These are phyloP conservation scores for Casuarius casuarius DNA, from an alignment of 2,113 vertebrate genomes.

Conservation along the genomic window DNA sequence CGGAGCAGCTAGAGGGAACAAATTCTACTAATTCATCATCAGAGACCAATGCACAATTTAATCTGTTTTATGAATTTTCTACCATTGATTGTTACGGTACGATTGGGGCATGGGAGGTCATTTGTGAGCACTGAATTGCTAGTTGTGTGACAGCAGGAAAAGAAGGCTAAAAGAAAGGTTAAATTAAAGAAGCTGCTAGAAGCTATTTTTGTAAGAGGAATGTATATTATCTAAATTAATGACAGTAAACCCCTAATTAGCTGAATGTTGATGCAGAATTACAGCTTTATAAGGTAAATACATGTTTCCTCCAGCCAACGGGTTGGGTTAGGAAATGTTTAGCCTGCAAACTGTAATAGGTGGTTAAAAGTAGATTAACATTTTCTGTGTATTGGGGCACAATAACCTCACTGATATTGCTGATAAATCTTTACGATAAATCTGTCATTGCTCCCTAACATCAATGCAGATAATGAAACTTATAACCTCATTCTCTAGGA, in stretches of 20 bases:
- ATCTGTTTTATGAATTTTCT: conserved; percentile 39
- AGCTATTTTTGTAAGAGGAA: conserved; percentile 4
- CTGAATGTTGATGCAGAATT: not conserved
- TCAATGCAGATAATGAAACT: not conserved
- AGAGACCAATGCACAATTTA: not conserved
- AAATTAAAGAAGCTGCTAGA: conserved; percentile 60
- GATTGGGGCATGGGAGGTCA: not conserved
- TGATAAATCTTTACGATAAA: not conserved
- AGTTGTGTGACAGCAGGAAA: conserved; percentile 31
- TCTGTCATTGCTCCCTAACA: not conserved
- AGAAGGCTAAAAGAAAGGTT: conserved; percentile 28
- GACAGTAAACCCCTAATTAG: conserved; percentile 60
- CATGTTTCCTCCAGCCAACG: not conserved
- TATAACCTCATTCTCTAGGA: not conserved
- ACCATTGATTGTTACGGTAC: not conserved
- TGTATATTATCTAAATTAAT: conserved; percentile 58
- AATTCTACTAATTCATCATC: conserved; percentile 25
- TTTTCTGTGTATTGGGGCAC: not conserved
- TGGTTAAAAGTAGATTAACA: conserved; percentile 1
- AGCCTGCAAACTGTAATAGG: not conserved
- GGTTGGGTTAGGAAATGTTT: not conserved
- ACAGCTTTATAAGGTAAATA: conserved; percentile 38
- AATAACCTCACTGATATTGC: not conserved
- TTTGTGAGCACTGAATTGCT: conserved; percentile 53
- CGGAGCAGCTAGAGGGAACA: not conserved